A percentile compares a stretch with the other conserved stretches of the same genome.
phyloP scores from a whole-genome alignment of 2,797 vertebrate species.

The Leptoclinus maculatus region DNA sequence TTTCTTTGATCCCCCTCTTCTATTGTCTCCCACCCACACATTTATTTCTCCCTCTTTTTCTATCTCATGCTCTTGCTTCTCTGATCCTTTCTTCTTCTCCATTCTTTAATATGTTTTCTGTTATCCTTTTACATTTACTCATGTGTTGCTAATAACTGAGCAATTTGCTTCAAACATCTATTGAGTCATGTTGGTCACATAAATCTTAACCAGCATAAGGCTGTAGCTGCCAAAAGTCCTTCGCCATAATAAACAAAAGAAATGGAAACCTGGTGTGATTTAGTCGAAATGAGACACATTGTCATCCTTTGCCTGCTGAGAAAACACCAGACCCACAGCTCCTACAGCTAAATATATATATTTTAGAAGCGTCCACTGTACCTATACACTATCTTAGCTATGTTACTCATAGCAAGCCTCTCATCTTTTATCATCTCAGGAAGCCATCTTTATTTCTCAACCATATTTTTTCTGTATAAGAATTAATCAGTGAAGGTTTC shows the following conservation, averaged over 20 bases:
- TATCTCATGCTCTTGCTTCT: not conserved
- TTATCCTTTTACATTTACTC: constrained; percentile 16
- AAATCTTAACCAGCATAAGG: not conserved
- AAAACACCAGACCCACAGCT: not conserved
- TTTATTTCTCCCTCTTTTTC: constrained; percentile 8
- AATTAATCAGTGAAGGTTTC: not conserved
- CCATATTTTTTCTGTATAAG: not conserved
- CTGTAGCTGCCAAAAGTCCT: not conserved
- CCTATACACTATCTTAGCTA: not conserved
- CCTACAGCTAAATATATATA: not conserved
- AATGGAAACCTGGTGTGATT: constrained; percentile 24
- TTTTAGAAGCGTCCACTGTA: not conserved
- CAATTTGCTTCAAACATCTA: constrained; percentile 22
- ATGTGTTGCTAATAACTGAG: constrained; percentile 33
- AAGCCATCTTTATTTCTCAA: not conserved
- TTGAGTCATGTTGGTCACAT: constrained; percentile 11
- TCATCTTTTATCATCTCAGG: not conserved
- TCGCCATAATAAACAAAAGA: constrained; percentile 25
- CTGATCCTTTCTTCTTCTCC: constrained; percentile 1
- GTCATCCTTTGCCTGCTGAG: not conserved
- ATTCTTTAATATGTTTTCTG: constrained; percentile 2
- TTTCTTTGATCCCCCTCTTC: constrained; percentile 47
- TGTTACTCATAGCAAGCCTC: not conserved
- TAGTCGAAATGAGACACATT: not conserved
- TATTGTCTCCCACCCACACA: constrained; percentile 42